These are phyloP conservation scores for Druceiella hillmani DNA, from an alignment of 2,888 invertebrate genomes.

Conservation along the genomic window DNA sequence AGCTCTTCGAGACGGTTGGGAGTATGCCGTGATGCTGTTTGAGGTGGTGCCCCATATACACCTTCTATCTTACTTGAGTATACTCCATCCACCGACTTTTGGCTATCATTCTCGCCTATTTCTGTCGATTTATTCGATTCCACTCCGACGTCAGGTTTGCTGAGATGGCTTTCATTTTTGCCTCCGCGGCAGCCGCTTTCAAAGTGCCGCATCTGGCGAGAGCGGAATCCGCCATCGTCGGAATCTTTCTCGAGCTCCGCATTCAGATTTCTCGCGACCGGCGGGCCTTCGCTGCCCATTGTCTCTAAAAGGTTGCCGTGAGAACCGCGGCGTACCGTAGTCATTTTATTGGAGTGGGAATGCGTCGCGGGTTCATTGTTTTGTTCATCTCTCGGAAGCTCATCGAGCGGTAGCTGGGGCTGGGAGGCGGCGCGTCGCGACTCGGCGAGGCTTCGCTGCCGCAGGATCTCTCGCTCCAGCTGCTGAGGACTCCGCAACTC, in stretches of 20 bases:
- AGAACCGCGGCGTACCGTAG: constrained; percentile 45
- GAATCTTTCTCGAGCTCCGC: constrained; percentile 49
- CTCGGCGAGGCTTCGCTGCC: constrained; percentile 52
- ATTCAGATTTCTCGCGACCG: constrained; percentile 30
- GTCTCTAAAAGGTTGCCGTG: constrained; percentile 56
- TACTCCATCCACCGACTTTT: constrained; percentile 52
- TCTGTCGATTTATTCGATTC: constrained; percentile 27
- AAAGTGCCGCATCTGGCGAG: no score
- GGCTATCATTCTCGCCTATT: constrained; percentile 44
- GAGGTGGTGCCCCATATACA: constrained; percentile 35
- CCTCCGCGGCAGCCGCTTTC: no score
- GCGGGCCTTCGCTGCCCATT: constrained; percentile 32
- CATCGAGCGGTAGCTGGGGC: constrained; percentile 57
- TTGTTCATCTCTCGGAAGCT: constrained; percentile 37
- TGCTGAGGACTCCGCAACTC: constrained; percentile 59
- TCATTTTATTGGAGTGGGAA: constrained; percentile 29
- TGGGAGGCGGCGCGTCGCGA: constrained; percentile 59
- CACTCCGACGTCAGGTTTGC: constrained; percentile 16
- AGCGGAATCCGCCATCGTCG: constrained; percentile 57
- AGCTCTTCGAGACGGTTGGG: constrained; percentile 47
- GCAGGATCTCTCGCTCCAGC: constrained; percentile 53
- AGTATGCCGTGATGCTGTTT: constrained; percentile 45
- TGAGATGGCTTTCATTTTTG: constrained; percentile 18
- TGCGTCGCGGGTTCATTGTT: constrained; percentile 36
- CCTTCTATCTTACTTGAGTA: constrained; percentile 48